phyloP scores from a whole-genome alignment of 2,888 invertebrate species.

The Tetranychus truncatus region DNA sequence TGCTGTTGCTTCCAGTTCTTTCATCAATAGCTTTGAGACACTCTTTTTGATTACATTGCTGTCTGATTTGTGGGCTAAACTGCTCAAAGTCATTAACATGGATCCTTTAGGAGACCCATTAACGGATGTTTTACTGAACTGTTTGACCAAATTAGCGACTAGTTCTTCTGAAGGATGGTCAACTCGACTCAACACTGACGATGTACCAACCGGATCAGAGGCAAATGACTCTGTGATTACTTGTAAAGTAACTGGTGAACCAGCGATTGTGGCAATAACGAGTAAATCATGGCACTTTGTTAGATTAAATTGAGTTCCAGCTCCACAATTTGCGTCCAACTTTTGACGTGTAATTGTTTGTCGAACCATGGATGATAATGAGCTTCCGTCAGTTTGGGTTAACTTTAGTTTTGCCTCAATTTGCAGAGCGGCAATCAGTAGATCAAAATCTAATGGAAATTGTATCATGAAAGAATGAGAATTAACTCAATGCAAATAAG shows the following conservation, averaged over 20 bases:
- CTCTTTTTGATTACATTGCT: too few species aligned
- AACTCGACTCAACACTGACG: not conserved
- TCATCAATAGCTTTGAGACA: too few species aligned
- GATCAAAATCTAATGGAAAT: too few species aligned
- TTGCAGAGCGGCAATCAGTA: not conserved
- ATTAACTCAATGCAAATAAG: too few species aligned
- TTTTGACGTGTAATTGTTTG: not conserved
- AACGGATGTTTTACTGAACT: not conserved
- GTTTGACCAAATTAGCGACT: not conserved
- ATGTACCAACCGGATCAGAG: not conserved
- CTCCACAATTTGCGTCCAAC: constrained; percentile 4
- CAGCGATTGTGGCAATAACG: constrained; percentile 3
- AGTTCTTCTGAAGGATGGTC: not conserved
- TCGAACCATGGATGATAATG: not conserved
- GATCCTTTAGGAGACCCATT: not conserved
- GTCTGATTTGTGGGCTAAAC: too few species aligned
- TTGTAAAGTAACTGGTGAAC: not conserved
- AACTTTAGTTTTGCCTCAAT: constrained; percentile 10
- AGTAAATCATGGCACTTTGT: constrained; percentile 12
- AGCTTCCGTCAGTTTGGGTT: not conserved
- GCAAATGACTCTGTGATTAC: not conserved
- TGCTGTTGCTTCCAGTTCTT: too few species aligned
- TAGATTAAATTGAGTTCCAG: not conserved
- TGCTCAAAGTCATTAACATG: too few species aligned
- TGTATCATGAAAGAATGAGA: too few species aligned